These are phyloP conservation scores for Drosophila fuyamai DNA, from an alignment of 1,140 invertebrate species.

Conservation along the genomic window DNA sequence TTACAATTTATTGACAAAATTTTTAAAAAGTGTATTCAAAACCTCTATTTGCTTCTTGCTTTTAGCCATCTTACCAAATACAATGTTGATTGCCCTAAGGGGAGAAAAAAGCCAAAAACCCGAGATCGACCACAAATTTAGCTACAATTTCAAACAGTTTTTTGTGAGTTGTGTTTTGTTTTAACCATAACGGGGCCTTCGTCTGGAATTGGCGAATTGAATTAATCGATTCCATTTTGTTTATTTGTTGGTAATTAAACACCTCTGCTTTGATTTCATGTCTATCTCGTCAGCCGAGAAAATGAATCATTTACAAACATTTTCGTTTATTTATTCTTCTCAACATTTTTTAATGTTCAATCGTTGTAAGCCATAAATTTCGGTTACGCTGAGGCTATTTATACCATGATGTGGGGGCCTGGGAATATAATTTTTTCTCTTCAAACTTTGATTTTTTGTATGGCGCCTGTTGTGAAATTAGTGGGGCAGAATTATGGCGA, in stretches of 20 bases:
- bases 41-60: neutral
- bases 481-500: constrained; percentile 74
- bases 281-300: constrained; percentile 61
- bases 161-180: constrained; percentile 37
- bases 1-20: too few species aligned
- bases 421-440: constrained; percentile 59
- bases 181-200: constrained; percentile 73
- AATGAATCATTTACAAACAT: constrained; percentile 77
- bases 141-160: constrained; percentile 74
- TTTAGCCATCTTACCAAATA: constrained; percentile 5
- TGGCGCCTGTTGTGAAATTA: constrained; percentile 79
- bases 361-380: constrained; percentile 82
- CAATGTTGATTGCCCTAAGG: constrained; percentile 53
- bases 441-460: constrained; percentile 28
- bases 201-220: constrained; percentile 79
- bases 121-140: constrained; percentile 70
- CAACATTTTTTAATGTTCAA: constrained; percentile 74
- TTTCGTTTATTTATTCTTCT: constrained; percentile 28
- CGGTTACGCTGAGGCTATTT: constrained; percentile 53
- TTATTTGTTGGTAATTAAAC: constrained; percentile 84
- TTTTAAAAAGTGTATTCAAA: constrained; percentile 2
- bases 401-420: constrained; percentile 59
- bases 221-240: constrained; percentile 83
- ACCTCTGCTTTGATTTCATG: constrained; percentile 81
- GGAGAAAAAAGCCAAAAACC: neutral